These are phyloP conservation scores for Bufotes viridis DNA, from an alignment of 2,797 vertebrate genomes.

Conservation along the genomic window DNA sequence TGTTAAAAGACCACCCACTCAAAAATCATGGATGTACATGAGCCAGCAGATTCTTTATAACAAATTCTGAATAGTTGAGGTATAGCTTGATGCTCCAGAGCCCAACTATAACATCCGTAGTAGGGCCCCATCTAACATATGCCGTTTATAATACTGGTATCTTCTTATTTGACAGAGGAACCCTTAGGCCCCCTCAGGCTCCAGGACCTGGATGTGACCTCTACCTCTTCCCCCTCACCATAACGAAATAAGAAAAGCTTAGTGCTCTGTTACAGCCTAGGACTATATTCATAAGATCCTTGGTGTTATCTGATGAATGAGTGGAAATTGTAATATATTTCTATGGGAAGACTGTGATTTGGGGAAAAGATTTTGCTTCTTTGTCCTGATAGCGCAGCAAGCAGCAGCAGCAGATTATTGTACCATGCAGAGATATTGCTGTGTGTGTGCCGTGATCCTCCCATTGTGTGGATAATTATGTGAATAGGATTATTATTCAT, in stretches of 20 bases:
- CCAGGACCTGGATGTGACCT: background rate
- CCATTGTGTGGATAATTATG: slow-evolving; percentile 29
- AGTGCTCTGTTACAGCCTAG: background rate
- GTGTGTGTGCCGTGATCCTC: background rate
- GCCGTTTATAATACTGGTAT: background rate
- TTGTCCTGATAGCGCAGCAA: background rate
- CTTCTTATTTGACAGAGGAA: background rate
- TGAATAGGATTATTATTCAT: slow-evolving; percentile 21
- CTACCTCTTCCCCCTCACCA: background rate
- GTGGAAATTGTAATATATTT: background rate
- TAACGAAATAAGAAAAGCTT: background rate
- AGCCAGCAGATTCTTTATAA: no score
- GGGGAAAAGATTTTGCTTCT: background rate
- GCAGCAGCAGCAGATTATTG: background rate
- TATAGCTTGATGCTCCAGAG: no score
- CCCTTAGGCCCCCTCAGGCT: background rate
- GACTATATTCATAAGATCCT: background rate
- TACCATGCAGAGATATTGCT: background rate
- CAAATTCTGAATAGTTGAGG: no score
- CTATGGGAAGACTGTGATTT: background rate
- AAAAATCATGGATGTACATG: no score
- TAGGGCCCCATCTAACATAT: background rate
- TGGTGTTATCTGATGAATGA: background rate
- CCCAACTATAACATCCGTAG: no score
- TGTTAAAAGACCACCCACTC: background rate